These are phyloP conservation scores for Fregetta grallaria DNA, from an alignment of 2,113 vertebrate genomes.

Conservation along the genomic window DNA sequence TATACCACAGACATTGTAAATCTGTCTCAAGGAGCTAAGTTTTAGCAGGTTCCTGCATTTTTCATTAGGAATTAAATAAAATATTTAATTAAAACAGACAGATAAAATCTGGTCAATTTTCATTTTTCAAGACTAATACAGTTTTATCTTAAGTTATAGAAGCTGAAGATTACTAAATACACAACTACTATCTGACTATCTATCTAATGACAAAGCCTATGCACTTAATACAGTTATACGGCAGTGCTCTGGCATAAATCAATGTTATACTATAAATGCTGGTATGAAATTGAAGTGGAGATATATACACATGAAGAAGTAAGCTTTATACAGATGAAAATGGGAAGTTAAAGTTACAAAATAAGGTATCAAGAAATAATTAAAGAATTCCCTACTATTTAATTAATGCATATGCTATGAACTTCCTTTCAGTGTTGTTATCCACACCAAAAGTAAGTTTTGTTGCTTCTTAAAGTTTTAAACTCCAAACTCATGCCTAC, in stretches of 20 bases:
- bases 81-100: background rate
- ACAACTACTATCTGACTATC: background rate
- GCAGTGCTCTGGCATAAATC: background rate
- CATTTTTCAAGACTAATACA: background rate
- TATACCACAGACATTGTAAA: background rate
- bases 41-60: background rate
- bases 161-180: background rate
- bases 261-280: background rate
- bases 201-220: background rate
- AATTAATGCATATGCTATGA: background rate
- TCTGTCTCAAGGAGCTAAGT: background rate
- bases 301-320: background rate
- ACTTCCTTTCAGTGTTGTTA: background rate
- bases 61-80: background rate
- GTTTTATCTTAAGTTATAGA: background rate
- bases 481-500: background rate
- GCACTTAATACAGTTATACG: background rate
- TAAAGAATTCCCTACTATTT: background rate
- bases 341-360: background rate
- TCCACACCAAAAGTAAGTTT: background rate
- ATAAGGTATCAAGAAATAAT: background rate
- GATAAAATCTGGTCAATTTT: background rate
- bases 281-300: background rate
- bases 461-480: background rate
- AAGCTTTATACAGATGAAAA: background rate